Evolutionary conservation across 2,113 vertebrate genomes (phyloP), one percentile per base, ranked within the genome.

Genomic region (Pygoscelis antarcticus): DNA sequence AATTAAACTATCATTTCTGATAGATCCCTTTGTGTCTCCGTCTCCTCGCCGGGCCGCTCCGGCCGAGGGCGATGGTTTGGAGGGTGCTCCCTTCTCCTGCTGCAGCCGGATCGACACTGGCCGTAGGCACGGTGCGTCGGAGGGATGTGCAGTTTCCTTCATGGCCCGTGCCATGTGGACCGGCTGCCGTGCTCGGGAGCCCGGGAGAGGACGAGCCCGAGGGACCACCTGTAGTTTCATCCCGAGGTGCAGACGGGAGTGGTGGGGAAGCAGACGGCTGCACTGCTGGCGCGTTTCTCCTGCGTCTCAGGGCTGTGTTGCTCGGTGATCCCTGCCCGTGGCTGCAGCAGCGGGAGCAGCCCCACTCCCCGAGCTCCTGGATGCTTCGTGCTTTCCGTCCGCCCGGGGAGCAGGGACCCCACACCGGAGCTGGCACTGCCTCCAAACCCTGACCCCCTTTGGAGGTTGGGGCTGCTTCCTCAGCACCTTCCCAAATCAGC

Each of bases 81-180:
- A 66, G 75, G 47, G 5, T 13, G 30, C 66, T 69, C 38, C 64
- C n/a, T 13, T 13, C 20, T 68, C 16, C 83, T 15, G 42, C n/a
- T 2, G 5, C 58, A 27, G 52, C 15, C 3, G 3, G 32, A 9
- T 2, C 1, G 20, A 16, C 3, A 0, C 42, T 2, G 7, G 23
- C 40, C 2, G 1, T 1, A 13, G 51, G 38, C 29, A 7, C 3
- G 3, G 30, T 2, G 20, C 6, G 1, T 23, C 0, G 0, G 15
- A 14, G 23, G 25, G 26, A 14, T 4, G 58, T 0, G 1, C 38
- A 5, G 36, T 3, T 5, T 38, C 34, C 42, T 40, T 26, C 47
- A 0, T 1, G 2, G 1, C 9, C 13, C 2, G 1, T 44, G 11
- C 21, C 2, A 3, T 9, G 17, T 8, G 32, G 6, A 15, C 36